phyloP scores from a whole-genome alignment of 64 coral and sea anemone genomes.

The Stichodactyla mertensii region DNA sequence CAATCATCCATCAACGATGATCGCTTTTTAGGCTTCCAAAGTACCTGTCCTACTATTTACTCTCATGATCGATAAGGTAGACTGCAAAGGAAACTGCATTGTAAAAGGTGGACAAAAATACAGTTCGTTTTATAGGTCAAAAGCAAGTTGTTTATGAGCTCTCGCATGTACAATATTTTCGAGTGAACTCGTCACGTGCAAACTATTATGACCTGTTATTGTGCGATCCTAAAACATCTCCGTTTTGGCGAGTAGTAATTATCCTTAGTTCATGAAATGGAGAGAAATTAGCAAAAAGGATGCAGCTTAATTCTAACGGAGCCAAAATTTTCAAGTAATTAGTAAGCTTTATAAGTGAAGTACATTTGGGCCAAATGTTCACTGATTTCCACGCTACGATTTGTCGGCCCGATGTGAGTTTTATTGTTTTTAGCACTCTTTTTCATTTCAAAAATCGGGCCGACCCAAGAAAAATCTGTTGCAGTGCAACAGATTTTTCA shows the following conservation, averaged over 20 bases:
- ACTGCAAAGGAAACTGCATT: neutral
- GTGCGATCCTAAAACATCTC: neutral
- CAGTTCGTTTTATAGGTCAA: neutral
- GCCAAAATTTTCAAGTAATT: neutral
- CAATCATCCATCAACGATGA: neutral
- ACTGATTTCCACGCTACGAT: too few species aligned
- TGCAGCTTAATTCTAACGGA: neutral
- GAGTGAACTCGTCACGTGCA: neutral
- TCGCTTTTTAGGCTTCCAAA: slow-evolving; percentile 1
- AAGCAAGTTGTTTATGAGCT: neutral
- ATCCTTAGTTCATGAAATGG: neutral
- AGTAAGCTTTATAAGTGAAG: neutral
- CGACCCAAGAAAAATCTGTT: too few species aligned
- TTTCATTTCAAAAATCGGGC: too few species aligned
- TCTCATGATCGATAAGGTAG: neutral
- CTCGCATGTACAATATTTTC: neutral
- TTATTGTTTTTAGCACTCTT: too few species aligned
- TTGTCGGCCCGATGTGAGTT: too few species aligned
- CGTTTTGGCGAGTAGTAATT: neutral
- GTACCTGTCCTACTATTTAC: neutral
- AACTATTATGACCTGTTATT: neutral
- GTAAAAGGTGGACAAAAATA: neutral
- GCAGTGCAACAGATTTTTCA: too few species aligned
- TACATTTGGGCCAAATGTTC: neutral
- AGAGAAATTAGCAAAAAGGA: neutral